Percentiles rank a stretch among this genome's conserved stretches.
Conservation (phyloP, 2,113 vertebrate genomes). For the Prionailurus bengalensis region DNA sequence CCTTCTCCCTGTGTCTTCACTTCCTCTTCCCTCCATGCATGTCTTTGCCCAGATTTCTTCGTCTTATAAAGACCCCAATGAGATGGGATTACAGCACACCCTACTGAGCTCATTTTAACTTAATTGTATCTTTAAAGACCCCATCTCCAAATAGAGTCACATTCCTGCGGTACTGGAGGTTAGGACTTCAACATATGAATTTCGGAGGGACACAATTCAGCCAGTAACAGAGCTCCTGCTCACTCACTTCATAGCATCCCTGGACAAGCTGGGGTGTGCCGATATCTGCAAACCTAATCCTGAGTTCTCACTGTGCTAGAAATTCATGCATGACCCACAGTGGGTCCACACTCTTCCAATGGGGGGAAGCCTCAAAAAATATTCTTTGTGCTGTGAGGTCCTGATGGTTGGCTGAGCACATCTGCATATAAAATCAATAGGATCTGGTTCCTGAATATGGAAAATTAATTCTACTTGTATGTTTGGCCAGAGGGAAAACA, state of each 20-base stretch:
- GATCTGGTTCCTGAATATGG: slow-evolving; percentile 7
- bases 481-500: slow-evolving; percentile 27
- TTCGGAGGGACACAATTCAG: neutral
- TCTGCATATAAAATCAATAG: slow-evolving; percentile 40
- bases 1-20: neutral
- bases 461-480: slow-evolving; percentile 43
- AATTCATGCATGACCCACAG: neutral
- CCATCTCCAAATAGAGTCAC: neutral
- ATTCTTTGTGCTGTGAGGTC: neutral
- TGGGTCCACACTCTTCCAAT: neutral
- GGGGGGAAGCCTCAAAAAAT: neutral
- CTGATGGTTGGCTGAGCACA: neutral
- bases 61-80: neutral
- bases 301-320: neutral
- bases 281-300: neutral
- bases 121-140: neutral
- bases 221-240: neutral
- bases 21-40: neutral
- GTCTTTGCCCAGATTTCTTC: neutral
- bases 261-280: neutral
- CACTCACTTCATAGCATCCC: neutral
- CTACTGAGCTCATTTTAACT: slow-evolving; percentile 15
- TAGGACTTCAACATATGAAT: neutral
- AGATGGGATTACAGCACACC: neutral
- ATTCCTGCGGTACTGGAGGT: neutral